Evolutionary conservation across 2,888 invertebrate genomes (phyloP).

Genomic region (Pycnomerus fuliginosus): DNA sequence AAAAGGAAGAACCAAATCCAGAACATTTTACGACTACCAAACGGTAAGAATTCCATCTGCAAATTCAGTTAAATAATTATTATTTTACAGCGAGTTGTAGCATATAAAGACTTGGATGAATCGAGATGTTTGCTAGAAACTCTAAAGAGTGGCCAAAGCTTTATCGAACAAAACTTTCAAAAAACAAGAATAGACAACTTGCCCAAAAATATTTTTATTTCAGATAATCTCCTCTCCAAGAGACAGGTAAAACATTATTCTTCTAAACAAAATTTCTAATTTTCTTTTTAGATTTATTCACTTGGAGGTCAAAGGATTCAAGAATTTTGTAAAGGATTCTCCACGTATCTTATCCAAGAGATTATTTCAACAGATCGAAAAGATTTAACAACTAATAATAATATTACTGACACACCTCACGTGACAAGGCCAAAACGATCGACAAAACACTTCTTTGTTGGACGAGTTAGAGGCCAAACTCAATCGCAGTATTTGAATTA

Average conservation of each 20-base stretch:
- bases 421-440: conserved; percentile 33
- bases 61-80: conserved; percentile 1
- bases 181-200: conserved; percentile 27
- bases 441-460: conserved; percentile 41
- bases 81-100: conserved; percentile 48
- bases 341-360: conserved; percentile 49
- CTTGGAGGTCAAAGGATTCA: conserved; percentile 53
- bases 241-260: conserved; percentile 46
- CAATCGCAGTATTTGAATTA: conserved; percentile 81
- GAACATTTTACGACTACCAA: conserved; percentile 43
- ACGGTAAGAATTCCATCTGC: conserved; percentile 37
- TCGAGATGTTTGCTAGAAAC: conserved; percentile 53
- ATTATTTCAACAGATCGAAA: conserved; percentile 42
- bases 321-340: conserved; percentile 54
- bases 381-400: conserved; percentile 1
- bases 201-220: conserved; percentile 42
- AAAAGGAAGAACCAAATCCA: conserved; percentile 30
- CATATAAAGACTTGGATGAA: conserved; percentile 51
- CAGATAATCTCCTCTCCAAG: conserved; percentile 48
- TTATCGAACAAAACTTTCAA: conserved; percentile 31
- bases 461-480: conserved; percentile 71
- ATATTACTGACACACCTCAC: no score
- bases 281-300: conserved; percentile 48
- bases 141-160: conserved; percentile 38
- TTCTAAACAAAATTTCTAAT: not conserved